Percentiles rank a stretch among this genome's conserved stretches.
Conservation (phyloP, 1,140 invertebrate species). For the Diabrotica virgifera region DNA sequence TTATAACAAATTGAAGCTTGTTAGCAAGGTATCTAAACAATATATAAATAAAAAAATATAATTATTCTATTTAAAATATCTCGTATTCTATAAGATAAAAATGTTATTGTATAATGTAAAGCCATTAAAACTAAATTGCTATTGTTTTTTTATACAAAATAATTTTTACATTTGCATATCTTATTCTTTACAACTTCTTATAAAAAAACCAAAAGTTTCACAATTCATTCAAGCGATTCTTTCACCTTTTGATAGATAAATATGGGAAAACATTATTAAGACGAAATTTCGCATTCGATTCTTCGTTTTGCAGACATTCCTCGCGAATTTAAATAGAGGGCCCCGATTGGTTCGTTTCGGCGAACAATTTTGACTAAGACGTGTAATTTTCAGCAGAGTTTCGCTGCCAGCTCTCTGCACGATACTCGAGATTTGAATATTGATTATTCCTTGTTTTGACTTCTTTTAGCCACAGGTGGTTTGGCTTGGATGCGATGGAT, state of each 20-base stretch:
- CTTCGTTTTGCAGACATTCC: conserved; percentile 12
- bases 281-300: conserved; percentile 19
- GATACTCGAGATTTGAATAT: conserved; percentile 17
- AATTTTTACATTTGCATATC: no score
- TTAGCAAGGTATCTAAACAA: no score
- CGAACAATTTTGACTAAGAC: conserved; percentile 15
- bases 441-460: conserved; percentile 13
- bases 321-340: conserved; percentile 14
- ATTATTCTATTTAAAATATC: no score
- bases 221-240: no score
- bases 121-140: no score
- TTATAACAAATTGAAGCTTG: no score
- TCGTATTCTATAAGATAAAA: no score
- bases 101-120: no score
- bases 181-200: no score
- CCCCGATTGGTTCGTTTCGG: conserved; percentile 15
- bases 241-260: conserved; percentile 7
- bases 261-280: conserved; percentile 16
- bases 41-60: no score
- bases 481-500: neutral
- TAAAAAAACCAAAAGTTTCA: no score
- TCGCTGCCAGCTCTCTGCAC: conserved; percentile 7
- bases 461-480: conserved; percentile 20
- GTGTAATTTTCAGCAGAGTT: conserved; percentile 16
- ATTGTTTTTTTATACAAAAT: no score